phyloP scores from a whole-genome alignment of 2,797 vertebrate species.

The Syngnathus acus region DNA sequence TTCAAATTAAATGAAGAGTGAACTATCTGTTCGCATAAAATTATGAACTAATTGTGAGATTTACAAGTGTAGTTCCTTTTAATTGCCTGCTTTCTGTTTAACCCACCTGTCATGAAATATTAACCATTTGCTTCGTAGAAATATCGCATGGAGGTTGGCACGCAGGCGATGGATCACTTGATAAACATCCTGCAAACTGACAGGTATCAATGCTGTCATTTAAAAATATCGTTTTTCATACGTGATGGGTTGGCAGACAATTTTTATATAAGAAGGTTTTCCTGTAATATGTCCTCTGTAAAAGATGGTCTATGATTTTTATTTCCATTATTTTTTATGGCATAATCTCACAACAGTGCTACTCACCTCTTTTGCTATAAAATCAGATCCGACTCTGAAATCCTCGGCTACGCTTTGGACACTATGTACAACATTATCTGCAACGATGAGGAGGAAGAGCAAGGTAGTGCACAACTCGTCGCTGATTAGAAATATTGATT shows the following conservation, averaged over 20 bases:
- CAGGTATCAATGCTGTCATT: conserved; percentile 63
- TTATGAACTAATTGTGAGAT: too few relatives aligned
- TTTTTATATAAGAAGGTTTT: too few relatives aligned
- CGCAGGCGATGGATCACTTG: conserved; percentile 91
- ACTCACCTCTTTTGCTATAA: neutral
- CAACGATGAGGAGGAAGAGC: conserved; percentile 93
- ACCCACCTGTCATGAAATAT: neutral
- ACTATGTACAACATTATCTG: conserved; percentile 95
- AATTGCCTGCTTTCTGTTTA: neutral
- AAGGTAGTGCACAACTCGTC: conserved; percentile 68
- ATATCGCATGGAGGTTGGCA: conserved; percentile 92
- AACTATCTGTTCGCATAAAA: too few relatives aligned
- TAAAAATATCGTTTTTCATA: too few relatives aligned
- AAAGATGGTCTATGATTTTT: too few relatives aligned
- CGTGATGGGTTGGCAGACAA: too few relatives aligned
- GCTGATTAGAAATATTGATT: neutral
- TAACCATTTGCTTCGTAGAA: conserved; percentile 67
- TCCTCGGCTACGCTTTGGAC: conserved; percentile 97
- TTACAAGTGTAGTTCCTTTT: neutral
- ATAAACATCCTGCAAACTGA: conserved; percentile 90
- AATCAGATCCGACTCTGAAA: conserved; percentile 94
- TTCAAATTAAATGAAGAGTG: too few relatives aligned
- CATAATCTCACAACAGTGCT: neutral
- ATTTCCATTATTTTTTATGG: too few relatives aligned
- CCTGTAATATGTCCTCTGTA: too few relatives aligned